Evolutionary conservation across 1,140 invertebrate species (phyloP).

Genomic region (Phymorhynchus buccinoides): DNA sequence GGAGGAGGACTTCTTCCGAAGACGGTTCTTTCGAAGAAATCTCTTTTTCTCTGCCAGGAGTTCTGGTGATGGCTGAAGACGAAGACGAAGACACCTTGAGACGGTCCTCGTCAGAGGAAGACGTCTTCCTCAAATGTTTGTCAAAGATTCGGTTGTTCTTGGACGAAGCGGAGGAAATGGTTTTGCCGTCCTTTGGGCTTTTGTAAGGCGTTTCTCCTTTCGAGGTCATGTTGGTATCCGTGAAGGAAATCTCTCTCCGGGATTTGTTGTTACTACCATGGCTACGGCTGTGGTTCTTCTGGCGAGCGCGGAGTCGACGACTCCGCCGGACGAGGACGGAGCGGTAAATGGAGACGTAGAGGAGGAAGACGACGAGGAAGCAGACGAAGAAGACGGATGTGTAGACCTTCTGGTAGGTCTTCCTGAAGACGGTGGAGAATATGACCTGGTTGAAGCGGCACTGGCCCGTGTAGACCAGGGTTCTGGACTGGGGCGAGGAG

Average conservation of each 20-base stretch:
- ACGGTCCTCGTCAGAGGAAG: not conserved
- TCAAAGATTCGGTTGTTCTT: too few species aligned
- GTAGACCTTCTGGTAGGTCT: constrained; percentile 64
- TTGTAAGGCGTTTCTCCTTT: not conserved
- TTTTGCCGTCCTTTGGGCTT: not conserved
- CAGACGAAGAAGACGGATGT: constrained; percentile 60
- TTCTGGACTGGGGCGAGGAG: not conserved
- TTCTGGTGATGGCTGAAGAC: too few species aligned
- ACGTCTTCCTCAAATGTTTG: not conserved
- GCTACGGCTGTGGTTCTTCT: too few species aligned
- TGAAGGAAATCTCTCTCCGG: constrained; percentile 50
- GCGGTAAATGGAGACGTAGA: constrained; percentile 65
- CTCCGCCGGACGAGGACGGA: constrained; percentile 58
- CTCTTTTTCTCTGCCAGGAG: too few species aligned
- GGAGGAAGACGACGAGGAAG: constrained; percentile 60
- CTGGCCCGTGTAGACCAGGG: constrained; percentile 47
- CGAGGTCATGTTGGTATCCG: constrained; percentile 41
- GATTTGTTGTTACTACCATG: constrained; percentile 47
- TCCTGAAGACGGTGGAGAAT: constrained; percentile 53
- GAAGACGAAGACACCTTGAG: not conserved
- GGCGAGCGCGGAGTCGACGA: constrained; percentile 51
- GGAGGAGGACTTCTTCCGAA: not conserved
- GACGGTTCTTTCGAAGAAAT: not conserved
- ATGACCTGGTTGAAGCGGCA: constrained; percentile 53
- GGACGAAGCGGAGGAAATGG: too few species aligned